Conservation (phyloP, 2,797 vertebrate genomes). For the Enteromius thamalakanensis region DNA sequence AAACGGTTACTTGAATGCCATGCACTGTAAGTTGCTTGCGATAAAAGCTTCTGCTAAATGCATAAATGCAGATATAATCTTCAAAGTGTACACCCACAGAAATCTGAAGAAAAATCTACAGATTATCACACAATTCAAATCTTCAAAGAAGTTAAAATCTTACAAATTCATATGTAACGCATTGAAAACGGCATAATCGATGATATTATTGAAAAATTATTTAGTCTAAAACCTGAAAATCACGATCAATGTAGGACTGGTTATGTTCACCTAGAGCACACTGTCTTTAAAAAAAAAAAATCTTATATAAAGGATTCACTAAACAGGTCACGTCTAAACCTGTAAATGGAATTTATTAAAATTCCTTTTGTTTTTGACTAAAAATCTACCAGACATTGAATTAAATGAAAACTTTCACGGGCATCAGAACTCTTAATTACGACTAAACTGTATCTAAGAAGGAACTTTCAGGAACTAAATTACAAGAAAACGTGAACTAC, state of each 20-base stretch:
- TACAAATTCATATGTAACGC: neutral
- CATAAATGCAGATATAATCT: neutral
- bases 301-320: neutral
- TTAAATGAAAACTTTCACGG: neutral
- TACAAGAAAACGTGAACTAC: constrained; percentile 1
- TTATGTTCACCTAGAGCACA: neutral
- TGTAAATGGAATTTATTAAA: neutral
- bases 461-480: neutral
- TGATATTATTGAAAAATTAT: neutral
- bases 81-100: neutral
- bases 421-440: neutral
- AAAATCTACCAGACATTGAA: neutral
- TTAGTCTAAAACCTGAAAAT: neutral
- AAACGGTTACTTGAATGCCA: too few species aligned
- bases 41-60: too few species aligned
- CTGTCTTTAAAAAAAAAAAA: neutral
- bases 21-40: too few species aligned
- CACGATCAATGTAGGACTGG: neutral
- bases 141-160: neutral
- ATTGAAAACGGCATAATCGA: neutral
- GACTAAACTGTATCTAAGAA: constrained; percentile 10
- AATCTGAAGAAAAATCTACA: neutral
- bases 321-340: neutral
- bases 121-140: neutral
- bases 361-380: neutral